Evolutionary conservation across 2,113 vertebrate genomes (phyloP).

Genomic region (Zapornia atra): DNA sequence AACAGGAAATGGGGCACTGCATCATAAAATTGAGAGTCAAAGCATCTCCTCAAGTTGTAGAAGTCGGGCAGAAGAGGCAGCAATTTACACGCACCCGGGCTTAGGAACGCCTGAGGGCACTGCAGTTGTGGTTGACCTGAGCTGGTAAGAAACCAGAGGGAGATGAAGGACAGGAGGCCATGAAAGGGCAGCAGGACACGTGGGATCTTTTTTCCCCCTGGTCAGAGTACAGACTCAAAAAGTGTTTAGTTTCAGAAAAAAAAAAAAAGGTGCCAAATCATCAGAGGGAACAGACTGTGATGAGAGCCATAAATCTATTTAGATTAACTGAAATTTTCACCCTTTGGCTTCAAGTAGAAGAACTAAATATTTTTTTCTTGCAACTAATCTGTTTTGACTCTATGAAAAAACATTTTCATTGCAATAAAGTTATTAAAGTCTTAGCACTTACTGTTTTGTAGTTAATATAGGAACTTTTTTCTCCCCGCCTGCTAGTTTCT

Average conservation of each 20-base stretch:
- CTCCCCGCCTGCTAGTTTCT: background rate
- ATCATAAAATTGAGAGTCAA: conserved; percentile 1
- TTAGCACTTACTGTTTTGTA: conserved; percentile 70
- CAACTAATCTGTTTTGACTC: conserved; percentile 67
- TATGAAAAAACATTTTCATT: conserved; percentile 64
- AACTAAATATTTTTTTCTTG: conserved; percentile 63
- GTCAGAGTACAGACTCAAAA: background rate
- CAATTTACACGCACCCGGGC: accelerated
- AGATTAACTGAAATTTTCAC: conserved; percentile 58
- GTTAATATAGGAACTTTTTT: conserved; percentile 46
- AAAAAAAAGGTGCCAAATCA: conserved; percentile 3
- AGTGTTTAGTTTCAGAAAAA: conserved; percentile 20
- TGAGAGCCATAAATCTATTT: conserved; percentile 53
- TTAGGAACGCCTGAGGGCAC: accelerated
- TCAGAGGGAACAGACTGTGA: conserved; percentile 14
- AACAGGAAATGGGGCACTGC: background rate
- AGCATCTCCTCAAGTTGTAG: background rate
- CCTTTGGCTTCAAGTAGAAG: conserved; percentile 22
- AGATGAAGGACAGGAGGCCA: background rate
- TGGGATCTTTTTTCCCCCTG: accelerated
- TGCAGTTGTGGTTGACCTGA: accelerated
- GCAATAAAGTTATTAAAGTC: conserved; percentile 68
- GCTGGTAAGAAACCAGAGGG: background rate
- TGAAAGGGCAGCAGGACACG: background rate
- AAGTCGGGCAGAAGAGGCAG: background rate